Percentiles rank a stretch among this genome's conserved stretches.
These are phyloP conservation scores for Antedon mediterranea DNA, from an alignment of 53 echinoderm and acorn worm genomes.

Conservation along the genomic window DNA sequence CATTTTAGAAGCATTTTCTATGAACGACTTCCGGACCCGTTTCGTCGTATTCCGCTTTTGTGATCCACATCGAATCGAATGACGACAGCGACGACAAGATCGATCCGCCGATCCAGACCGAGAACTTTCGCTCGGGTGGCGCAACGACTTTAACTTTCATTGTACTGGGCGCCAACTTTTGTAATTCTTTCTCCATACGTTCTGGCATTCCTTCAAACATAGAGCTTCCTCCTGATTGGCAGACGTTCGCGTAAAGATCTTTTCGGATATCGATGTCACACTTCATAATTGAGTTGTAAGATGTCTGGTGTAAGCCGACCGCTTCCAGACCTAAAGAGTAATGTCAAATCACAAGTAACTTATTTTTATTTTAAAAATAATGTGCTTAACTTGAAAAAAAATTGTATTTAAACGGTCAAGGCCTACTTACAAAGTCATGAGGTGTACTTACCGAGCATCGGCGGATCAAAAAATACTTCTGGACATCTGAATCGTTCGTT, in stretches of 20 bases:
- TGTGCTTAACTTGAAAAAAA: too few species aligned
- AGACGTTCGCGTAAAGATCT: conserved; percentile 47
- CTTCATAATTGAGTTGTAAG: conserved; percentile 39
- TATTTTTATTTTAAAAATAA: too few species aligned
- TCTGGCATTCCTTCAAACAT: conserved; percentile 52
- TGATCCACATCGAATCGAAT: conserved; percentile 68
- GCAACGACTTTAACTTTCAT: conserved; percentile 56
- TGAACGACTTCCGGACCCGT: conserved; percentile 44
- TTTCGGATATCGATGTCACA: conserved; percentile 51
- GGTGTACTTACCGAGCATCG: not conserved
- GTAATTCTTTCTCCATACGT: conserved; percentile 32
- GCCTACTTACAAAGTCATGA: too few species aligned
- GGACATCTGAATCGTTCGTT: not conserved
- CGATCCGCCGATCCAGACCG: conserved; percentile 71
- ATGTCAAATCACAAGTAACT: too few species aligned
- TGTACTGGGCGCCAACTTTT: conserved; percentile 31
- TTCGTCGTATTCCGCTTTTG: conserved; percentile 47
- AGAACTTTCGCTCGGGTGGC: conserved; percentile 49
- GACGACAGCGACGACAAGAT: conserved; percentile 49
- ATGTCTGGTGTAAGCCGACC: conserved; percentile 20
- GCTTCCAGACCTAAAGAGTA: conserved; percentile 8
- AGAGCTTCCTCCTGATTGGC: conserved; percentile 41
- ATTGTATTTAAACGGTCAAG: too few species aligned
- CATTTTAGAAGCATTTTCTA: conserved; percentile 47
- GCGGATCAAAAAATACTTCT: not conserved